A percentile compares a stretch with the other conserved stretches of the same genome.
Evolutionary conservation across 2,113 vertebrate genomes (phyloP).

Genomic region (Meleagris gallopavo): DNA sequence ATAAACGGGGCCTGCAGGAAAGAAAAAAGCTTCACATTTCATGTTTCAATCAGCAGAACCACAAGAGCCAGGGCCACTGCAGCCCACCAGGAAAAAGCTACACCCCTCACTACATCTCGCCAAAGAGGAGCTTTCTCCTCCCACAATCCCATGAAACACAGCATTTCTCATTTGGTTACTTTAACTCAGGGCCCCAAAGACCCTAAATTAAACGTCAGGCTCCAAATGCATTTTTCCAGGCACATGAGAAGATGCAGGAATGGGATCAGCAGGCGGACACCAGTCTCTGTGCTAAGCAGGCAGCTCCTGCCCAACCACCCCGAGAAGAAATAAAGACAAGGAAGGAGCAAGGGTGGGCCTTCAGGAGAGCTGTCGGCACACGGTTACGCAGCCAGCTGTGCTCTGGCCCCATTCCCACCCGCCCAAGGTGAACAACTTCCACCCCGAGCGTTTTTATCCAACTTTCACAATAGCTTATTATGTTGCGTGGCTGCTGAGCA

Average conservation of each 20-base stretch:
- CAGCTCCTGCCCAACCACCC: neutral
- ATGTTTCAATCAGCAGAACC: neutral
- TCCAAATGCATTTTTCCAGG: neutral
- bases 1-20: accelerated
- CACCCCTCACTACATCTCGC: neutral
- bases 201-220: neutral
- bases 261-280: neutral
- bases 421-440: conserved; percentile 51
- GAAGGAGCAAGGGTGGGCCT: neutral
- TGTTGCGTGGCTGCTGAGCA: neutral
- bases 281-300: neutral
- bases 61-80: neutral
- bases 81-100: neutral
- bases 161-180: neutral
- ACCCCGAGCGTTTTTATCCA: neutral
- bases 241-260: neutral
- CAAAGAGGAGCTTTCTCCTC: neutral
- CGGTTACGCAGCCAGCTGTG: neutral
- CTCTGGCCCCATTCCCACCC: conserved; percentile 42
- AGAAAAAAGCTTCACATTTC: neutral
- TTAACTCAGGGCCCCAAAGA: neutral
- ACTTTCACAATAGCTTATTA: conserved; percentile 51
- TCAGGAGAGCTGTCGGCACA: neutral
- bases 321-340: neutral
- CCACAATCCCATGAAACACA: neutral